phyloP scores from a whole-genome alignment of 1,140 invertebrate genomes.

The Scaptomyza pallida region DNA sequence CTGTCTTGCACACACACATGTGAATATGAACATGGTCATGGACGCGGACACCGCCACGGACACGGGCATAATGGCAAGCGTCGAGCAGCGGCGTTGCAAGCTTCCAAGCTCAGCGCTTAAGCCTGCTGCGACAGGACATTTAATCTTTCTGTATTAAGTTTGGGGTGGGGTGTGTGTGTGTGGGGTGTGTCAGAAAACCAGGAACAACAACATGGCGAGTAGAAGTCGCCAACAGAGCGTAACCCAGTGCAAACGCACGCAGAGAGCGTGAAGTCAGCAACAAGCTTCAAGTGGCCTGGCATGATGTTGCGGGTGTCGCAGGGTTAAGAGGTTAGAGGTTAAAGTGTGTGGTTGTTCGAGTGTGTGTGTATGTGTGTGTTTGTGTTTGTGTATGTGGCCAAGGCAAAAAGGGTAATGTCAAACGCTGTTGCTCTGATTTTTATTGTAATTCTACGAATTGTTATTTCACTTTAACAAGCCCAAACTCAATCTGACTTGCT shows the following conservation, averaged over 20 bases:
- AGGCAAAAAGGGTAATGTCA: slow-evolving; percentile 68
- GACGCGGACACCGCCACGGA: slow-evolving; percentile 1
- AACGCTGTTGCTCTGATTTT: slow-evolving; percentile 73
- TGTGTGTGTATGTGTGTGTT: too few species aligned
- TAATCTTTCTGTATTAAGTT: slow-evolving; percentile 76
- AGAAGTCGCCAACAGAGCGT: slow-evolving; percentile 2
- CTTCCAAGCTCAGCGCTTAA: slow-evolving; percentile 68
- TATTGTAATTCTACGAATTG: slow-evolving; percentile 79
- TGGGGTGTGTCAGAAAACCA: slow-evolving; percentile 9
- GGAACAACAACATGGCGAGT: slow-evolving; percentile 5
- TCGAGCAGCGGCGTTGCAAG: slow-evolving; percentile 42
- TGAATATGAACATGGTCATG: slow-evolving; percentile 1
- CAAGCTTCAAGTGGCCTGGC: slow-evolving; percentile 65
- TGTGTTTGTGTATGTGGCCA: slow-evolving; percentile 9
- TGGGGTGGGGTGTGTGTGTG: slow-evolving; percentile 11
- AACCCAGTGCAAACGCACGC: slow-evolving; percentile 35
- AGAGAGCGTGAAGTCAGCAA: slow-evolving; percentile 48
- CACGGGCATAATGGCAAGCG: slow-evolving; percentile 39
- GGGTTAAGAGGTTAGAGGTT: background rate
- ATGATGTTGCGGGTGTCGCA: slow-evolving; percentile 12
- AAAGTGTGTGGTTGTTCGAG: slow-evolving; percentile 1
- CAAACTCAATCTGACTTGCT: slow-evolving; percentile 64
- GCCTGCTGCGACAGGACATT: slow-evolving; percentile 79
- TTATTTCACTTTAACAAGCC: slow-evolving; percentile 78
- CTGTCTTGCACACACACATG: background rate